phyloP scores from a whole-genome alignment of 2,888 invertebrate species.

The Odontothrips loti region DNA sequence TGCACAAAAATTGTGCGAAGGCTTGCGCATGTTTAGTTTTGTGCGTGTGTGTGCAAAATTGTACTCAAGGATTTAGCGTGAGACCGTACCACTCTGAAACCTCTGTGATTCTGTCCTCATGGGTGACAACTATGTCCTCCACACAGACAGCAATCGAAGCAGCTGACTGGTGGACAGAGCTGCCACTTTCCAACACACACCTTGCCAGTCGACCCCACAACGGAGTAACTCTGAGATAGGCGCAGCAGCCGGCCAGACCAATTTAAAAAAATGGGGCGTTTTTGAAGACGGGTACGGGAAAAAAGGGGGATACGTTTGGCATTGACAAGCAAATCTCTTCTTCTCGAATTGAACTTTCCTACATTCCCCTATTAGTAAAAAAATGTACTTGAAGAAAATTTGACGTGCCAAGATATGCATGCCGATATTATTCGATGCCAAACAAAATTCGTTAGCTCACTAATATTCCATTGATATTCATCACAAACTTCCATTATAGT shows the following conservation, averaged over 20 bases:
- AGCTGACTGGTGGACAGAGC: background rate
- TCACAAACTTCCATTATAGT: too few species aligned
- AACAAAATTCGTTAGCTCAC: too few species aligned
- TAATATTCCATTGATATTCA: too few species aligned
- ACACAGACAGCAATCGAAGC: background rate
- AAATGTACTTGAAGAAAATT: background rate
- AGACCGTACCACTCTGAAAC: background rate
- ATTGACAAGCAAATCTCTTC: too few species aligned
- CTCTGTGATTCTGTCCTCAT: background rate
- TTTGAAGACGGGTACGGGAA: too few species aligned
- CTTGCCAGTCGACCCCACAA: background rate
- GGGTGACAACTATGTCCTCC: background rate
- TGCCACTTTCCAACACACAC: background rate
- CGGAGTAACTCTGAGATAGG: background rate
- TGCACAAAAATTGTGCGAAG: too few species aligned
- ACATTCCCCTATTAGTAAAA: background rate
- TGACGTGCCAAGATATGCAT: background rate
- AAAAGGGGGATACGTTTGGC: too few species aligned
- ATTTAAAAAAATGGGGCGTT: background rate
- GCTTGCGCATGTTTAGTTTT: too few species aligned
- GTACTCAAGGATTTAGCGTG: background rate
- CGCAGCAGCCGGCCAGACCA: conserved; percentile 5
- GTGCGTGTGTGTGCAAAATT: background rate
- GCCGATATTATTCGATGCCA: too few species aligned
- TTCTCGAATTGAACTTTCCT: too few species aligned